Conservation (phyloP, 2,113 vertebrate species). For the Entomyzon cyanotis region DNA sequence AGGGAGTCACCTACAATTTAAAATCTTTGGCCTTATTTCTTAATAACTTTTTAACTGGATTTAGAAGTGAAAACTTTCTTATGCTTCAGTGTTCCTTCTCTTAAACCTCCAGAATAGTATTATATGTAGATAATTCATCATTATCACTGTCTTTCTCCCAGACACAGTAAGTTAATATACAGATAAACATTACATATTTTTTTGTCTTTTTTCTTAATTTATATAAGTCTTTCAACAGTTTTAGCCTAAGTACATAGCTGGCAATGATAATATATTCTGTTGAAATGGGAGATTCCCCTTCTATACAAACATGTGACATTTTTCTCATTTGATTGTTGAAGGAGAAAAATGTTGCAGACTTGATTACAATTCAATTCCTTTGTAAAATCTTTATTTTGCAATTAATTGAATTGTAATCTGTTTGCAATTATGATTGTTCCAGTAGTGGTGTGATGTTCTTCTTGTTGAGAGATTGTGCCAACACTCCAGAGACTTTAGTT, state of each 20-base stretch:
- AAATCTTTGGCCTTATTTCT: not conserved
- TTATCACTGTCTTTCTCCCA: not conserved
- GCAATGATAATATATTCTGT: not conserved
- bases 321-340: not conserved
- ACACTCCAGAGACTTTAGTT: not conserved
- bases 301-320: not conserved
- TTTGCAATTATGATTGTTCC: not conserved
- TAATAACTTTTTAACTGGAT: not conserved
- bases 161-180: not conserved
- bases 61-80: not conserved
- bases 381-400: not conserved
- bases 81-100: not conserved
- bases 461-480: accelerated
- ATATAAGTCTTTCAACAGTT: not conserved
- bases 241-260: not conserved
- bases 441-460: not conserved
- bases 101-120: not conserved
- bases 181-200: not conserved
- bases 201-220: not conserved
- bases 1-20: not conserved
- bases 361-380: not conserved
- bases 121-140: not conserved
- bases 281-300: not conserved
- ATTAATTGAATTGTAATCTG: not conserved
- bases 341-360: not conserved